These are phyloP conservation scores for Pharmacophagus antenor DNA, from an alignment of 2,888 invertebrate genomes.

Conservation along the genomic window DNA sequence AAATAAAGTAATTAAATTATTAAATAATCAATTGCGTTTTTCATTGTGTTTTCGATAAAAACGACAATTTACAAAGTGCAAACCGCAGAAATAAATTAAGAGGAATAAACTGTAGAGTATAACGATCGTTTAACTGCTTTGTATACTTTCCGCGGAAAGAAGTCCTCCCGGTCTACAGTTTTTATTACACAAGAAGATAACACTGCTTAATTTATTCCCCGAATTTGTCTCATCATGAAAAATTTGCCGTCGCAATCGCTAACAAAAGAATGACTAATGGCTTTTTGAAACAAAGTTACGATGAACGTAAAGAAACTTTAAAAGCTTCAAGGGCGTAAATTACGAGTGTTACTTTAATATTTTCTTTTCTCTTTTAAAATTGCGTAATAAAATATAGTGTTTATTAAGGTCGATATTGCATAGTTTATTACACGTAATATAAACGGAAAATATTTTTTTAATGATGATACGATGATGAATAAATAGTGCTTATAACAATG, in stretches of 20 bases:
- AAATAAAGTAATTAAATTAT: background rate
- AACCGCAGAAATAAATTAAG: conserved; percentile 12
- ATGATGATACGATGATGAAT: no score
- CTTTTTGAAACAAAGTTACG: conserved; percentile 75
- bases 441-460: no score
- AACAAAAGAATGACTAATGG: conserved; percentile 79
- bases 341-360: conserved; percentile 50
- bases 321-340: conserved; percentile 66
- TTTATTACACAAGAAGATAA: conserved; percentile 74
- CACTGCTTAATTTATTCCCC: conserved; percentile 75
- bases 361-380: conserved; percentile 36
- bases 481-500: no score
- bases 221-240: conserved; percentile 79
- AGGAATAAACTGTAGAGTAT: conserved; percentile 15
- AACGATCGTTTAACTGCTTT: conserved; percentile 26
- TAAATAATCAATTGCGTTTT: background rate
- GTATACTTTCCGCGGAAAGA: conserved; percentile 21
- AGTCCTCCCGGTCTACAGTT: conserved; percentile 36
- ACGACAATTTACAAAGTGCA: background rate
- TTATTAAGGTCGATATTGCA: background rate
- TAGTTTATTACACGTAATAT: no score
- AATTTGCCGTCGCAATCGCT: conserved; percentile 71
- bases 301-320: conserved; percentile 64
- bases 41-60: background rate
- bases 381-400: background rate